Evolutionary conservation across 2,888 invertebrate species (phyloP), one percentile per base, ranked within the genome.

Genomic region (Leptinotarsa haldemani): DNA sequence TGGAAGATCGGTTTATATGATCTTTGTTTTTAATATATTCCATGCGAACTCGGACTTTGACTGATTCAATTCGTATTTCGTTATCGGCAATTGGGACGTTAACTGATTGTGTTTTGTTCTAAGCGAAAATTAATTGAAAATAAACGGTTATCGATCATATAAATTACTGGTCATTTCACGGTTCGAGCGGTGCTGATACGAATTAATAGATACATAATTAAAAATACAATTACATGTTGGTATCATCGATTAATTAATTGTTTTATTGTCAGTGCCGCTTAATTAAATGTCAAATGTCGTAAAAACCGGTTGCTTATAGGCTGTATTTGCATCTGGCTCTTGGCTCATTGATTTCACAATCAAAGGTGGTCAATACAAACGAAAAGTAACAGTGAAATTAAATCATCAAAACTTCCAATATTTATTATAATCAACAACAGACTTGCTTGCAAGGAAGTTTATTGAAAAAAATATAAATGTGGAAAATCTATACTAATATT

Each of bases 1-100:
- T 67, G 75, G 75, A 65, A 30, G 70, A 72, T 72, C 30, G 70
- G 64, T 70, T 61, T 75, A 72, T 73, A 70, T 70, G 56, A 56
- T 56, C 13, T 22, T 15, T 15, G n/a, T 16, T 16, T 50, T 50
- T 13, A 13, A 50, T 50, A 50, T 9, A 40, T 40, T 40, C 40
- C 40, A 40, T 9, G 40, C 9, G 12, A 22, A 15, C 22, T 22
- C 56, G 56, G n/a, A 56, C 13, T 22, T 56, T 15, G 22, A 20
- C 22, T 22, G 22, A n/a, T 18, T 20, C 56, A 56, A 56, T 13
- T 22, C 3, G 20, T 56, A 20, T 4, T 22, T 22, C 1, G 20
- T 22, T 22, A 25, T 22, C 20, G 20, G 20, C 20, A 56, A 20
- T n/a, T 52, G 9, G 18, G 3, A 56, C 56, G 20, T 56, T 20